Percentiles rank a stretch among this genome's conserved stretches.
These are phyloP conservation scores for Cochlearius cochlearius DNA, from an alignment of 2,113 vertebrate genomes.

Conservation along the genomic window DNA sequence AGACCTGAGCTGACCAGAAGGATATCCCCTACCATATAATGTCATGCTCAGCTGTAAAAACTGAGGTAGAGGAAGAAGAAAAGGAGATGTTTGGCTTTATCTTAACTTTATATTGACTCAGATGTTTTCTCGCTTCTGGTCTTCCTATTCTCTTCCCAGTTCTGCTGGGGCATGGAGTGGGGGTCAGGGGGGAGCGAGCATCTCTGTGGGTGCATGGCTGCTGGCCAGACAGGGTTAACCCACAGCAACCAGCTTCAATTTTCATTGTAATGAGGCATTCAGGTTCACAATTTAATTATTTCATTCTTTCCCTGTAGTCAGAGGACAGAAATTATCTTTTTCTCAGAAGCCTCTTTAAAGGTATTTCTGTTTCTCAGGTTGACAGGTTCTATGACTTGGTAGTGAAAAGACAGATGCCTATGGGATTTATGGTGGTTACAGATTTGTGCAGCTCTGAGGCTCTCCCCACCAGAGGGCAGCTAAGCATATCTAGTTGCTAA, in stretches of 20 bases:
- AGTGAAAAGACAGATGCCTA: background rate
- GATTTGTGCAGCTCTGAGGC: background rate
- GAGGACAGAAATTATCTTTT: background rate
- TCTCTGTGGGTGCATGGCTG: background rate
- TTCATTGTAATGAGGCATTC: background rate
- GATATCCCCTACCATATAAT: background rate
- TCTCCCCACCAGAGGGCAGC: slow-evolving; percentile 24
- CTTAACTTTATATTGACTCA: background rate
- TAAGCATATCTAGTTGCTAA: background rate
- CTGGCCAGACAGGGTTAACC: accelerated
- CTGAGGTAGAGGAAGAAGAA: background rate
- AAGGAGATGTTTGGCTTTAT: background rate
- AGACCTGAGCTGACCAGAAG: too few species aligned
- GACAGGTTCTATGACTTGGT: background rate
- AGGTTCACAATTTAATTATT: background rate
- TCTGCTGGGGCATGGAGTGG: background rate
- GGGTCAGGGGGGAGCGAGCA: background rate
- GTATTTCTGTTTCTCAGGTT: background rate
- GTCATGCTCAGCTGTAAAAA: background rate
- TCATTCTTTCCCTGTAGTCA: background rate
- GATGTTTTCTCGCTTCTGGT: background rate
- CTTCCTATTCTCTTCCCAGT: background rate
- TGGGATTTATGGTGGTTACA: background rate
- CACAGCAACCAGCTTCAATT: background rate
- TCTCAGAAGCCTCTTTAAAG: background rate